These are phyloP conservation scores for Ochropleura plecta DNA, from an alignment of 2,888 invertebrate species.

Conservation along the genomic window DNA sequence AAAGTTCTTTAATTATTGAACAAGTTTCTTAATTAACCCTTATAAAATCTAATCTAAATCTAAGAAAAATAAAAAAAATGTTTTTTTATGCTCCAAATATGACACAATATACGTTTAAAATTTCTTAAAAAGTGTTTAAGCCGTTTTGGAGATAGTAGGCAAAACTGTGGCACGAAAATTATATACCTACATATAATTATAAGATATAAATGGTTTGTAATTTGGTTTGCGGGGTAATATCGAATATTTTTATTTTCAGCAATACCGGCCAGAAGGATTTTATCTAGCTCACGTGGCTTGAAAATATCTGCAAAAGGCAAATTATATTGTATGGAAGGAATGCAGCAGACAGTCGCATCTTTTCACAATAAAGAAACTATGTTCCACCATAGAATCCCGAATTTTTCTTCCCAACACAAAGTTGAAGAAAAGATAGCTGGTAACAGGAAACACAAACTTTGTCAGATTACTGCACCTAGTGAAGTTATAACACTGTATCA, in stretches of 20 bases:
- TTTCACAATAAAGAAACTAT: constrained; percentile 8
- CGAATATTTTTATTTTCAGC: constrained; percentile 14
- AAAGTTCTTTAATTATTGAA: no score
- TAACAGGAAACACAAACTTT: constrained; percentile 40
- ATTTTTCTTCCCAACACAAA: neutral
- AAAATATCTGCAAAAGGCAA: constrained; percentile 54
- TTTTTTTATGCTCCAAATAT: no score
- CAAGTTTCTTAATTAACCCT: no score
- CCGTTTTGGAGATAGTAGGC: no score
- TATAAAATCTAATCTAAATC: no score
- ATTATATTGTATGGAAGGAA: constrained; percentile 40
- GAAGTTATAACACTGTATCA: constrained; percentile 7
- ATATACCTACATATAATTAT: no score
- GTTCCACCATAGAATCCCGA: neutral
- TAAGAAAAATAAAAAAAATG: no score
- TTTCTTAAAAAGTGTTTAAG: no score
- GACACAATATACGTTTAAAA: no score
- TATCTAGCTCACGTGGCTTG: constrained; percentile 22
- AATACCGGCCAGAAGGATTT: constrained; percentile 19
- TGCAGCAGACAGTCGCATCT: constrained; percentile 15
- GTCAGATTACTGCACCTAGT: constrained; percentile 41
- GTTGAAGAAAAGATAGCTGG: neutral
- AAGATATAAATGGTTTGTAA: no score
- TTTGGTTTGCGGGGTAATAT: neutral
- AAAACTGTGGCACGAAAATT: no score